Evolutionary conservation across 2,797 vertebrate genomes (phyloP).

Genomic region (Valencia hispanica): DNA sequence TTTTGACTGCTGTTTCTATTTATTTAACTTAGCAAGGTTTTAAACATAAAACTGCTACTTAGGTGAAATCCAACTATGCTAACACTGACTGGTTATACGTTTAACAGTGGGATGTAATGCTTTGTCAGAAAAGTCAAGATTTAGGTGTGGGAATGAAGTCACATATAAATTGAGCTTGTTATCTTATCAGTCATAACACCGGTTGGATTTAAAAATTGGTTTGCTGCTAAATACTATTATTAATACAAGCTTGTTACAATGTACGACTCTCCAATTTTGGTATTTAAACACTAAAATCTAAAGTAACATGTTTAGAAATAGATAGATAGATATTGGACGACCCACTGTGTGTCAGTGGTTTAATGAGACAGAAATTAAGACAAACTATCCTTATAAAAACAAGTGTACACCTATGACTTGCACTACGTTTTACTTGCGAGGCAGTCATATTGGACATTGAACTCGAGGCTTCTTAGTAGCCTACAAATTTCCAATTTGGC

Average conservation of each 20-base stretch:
- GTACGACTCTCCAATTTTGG: not conserved
- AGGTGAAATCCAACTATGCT: not conserved
- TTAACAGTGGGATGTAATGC: not conserved
- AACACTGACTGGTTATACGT: not conserved
- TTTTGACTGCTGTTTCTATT: not conserved
- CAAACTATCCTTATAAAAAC: not conserved
- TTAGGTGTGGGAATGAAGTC: not conserved
- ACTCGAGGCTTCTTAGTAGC: no score
- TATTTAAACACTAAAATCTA: not conserved
- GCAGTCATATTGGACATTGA: not conserved
- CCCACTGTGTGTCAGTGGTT: not conserved
- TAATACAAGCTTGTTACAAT: not conserved
- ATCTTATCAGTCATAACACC: not conserved
- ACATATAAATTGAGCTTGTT: not conserved
- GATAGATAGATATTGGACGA: not conserved
- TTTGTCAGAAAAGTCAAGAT: not conserved
- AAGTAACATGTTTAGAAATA: not conserved
- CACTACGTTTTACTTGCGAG: no score
- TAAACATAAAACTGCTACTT: not conserved
- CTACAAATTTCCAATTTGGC: not conserved
- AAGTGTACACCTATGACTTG: not conserved
- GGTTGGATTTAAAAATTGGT: not conserved
- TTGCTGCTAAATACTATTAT: not conserved
- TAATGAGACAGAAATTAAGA: not conserved
- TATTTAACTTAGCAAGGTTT: not conserved